Evolutionary conservation across 2,113 vertebrate species (phyloP).

Genomic region (Eudyptes chrysolophus): DNA sequence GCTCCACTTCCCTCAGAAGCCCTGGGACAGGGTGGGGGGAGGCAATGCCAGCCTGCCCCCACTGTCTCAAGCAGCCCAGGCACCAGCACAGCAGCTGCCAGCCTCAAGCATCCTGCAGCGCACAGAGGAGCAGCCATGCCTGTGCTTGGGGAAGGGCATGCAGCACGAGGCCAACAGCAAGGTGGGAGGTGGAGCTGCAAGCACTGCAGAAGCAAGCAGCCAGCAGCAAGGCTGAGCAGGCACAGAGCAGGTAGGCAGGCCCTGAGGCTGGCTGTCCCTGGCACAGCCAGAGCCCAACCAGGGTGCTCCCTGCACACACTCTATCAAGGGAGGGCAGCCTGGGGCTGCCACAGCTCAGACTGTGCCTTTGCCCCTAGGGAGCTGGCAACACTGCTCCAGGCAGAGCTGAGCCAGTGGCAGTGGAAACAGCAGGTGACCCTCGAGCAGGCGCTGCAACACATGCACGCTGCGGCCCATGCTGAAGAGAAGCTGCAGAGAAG

Average conservation of each 20-base stretch:
- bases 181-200: constrained; percentile 39
- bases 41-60: not conserved
- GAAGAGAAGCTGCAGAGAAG: constrained; percentile 45
- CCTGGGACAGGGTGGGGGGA: not conserved
- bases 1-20: not conserved
- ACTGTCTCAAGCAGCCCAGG: constrained; percentile 25
- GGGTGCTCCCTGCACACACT: not conserved
- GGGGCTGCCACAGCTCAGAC: not conserved
- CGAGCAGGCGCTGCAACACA: constrained; percentile 45
- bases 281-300: not conserved
- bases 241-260: constrained; percentile 52
- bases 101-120: constrained; percentile 10
- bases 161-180: constrained; percentile 13
- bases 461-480: constrained; percentile 20
- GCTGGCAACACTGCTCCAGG: constrained; percentile 21
- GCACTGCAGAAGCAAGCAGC: not conserved
- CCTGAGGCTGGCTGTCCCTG: not conserved
- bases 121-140: constrained; percentile 47
- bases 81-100: constrained; percentile 19
- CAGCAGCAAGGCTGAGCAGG: not conserved
- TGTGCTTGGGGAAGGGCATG: not conserved
- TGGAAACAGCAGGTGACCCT: constrained; percentile 48
- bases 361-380: constrained; percentile 27
- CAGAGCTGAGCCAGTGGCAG: constrained; percentile 45
- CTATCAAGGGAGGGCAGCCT: not conserved